Evolutionary conservation across 2,113 vertebrate genomes (phyloP).

Genomic region (Circaetus gallicus): DNA sequence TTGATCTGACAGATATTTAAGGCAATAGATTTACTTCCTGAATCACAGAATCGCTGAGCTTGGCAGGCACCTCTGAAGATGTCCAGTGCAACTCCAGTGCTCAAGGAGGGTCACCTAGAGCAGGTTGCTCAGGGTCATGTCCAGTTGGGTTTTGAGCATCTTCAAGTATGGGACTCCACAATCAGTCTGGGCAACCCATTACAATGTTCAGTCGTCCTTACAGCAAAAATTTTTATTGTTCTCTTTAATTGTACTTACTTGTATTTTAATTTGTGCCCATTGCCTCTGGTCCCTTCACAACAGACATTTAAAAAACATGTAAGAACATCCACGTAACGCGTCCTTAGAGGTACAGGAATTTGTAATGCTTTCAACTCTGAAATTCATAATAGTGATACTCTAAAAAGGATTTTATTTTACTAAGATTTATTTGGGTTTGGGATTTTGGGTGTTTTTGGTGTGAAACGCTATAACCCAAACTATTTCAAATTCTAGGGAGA

Average conservation of each 20-base stretch:
- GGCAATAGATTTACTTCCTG: not conserved
- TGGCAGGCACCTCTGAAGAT: not conserved
- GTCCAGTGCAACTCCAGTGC: not conserved
- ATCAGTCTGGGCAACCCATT: fast-evolving
- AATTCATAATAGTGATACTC: not conserved
- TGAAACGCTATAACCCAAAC: not conserved
- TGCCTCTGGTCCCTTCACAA: not conserved
- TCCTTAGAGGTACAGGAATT: not conserved
- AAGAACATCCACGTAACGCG: fast-evolving
- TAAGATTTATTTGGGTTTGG: not conserved
- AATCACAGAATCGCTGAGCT: not conserved
- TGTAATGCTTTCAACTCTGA: not conserved
- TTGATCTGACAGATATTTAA: not conserved
- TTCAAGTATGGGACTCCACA: no score
- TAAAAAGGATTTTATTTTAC: not conserved
- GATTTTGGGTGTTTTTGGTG: not conserved
- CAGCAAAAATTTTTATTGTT: not conserved
- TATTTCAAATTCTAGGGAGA: not conserved
- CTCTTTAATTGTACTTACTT: not conserved
- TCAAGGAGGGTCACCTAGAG: not conserved
- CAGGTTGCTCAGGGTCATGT: not conserved
- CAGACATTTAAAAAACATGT: fast-evolving
- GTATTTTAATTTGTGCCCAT: not conserved
- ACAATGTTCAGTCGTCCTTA: not conserved
- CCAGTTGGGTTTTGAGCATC: not conserved